Evolutionary conservation across 2,113 vertebrate species (phyloP).

Genomic region (Lepisosteus osseus): DNA sequence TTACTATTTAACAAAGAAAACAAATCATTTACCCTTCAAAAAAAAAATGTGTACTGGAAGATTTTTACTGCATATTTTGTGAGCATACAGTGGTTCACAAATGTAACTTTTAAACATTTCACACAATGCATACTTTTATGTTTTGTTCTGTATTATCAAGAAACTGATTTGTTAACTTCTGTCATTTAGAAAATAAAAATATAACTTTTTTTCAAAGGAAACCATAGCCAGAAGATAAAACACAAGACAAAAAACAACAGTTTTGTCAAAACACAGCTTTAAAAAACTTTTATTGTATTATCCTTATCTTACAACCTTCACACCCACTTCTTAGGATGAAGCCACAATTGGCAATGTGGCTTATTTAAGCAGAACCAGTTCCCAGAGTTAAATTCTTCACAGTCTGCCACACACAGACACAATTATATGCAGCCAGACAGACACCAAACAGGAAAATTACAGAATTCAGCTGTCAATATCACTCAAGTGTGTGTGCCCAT

Average conservation of each 20-base stretch:
- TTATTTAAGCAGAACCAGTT: slow-evolving; percentile 2
- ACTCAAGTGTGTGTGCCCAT: slow-evolving; percentile 14
- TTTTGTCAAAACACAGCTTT: not conserved
- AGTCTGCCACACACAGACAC: slow-evolving; percentile 42
- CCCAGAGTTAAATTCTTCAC: slow-evolving; percentile 13
- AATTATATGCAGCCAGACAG: slow-evolving; percentile 30
- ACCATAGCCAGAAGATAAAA: no score
- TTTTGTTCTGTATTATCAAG: no score
- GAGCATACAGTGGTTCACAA: no score
- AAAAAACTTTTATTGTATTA: not conserved
- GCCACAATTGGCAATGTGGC: not conserved
- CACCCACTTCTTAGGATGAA: not conserved
- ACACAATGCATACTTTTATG: no score
- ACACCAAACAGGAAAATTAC: slow-evolving; percentile 24
- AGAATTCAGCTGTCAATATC: slow-evolving; percentile 7
- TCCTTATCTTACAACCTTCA: slow-evolving; percentile 1
- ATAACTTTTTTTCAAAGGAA: no score
- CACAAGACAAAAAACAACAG: not conserved
- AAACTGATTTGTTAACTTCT: no score
- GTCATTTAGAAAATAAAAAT: no score
- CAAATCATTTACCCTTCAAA: no score
- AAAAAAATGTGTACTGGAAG: no score
- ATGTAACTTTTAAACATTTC: no score
- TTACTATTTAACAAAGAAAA: no score
- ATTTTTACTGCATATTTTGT: no score